A percentile compares a stretch with the other conserved stretches of the same genome.
phyloP scores from a whole-genome alignment of 2,888 invertebrate genomes.

The Baronia brevicornis region DNA sequence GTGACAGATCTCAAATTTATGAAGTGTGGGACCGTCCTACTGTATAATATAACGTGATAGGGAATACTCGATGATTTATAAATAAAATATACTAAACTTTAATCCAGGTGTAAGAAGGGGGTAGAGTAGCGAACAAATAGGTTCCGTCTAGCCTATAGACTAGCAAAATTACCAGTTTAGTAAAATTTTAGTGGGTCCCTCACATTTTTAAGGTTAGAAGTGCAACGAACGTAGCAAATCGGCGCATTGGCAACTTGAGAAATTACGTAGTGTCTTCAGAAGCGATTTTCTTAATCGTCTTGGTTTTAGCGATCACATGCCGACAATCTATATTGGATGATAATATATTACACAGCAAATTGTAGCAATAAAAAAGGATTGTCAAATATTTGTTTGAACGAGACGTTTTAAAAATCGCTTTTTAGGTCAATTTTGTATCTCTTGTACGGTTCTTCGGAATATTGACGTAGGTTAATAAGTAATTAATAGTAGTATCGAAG shows the following conservation, averaged over 20 bases:
- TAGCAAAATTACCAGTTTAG: constrained; percentile 62
- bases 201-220: constrained; percentile 40
- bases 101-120: constrained; percentile 17
- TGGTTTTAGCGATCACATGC: no score
- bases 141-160: constrained; percentile 56
- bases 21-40: constrained; percentile 73
- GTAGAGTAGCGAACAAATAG: constrained; percentile 43
- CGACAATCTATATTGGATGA: constrained; percentile 47
- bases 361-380: constrained; percentile 45
- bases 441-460: background rate
- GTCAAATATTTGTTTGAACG: constrained; percentile 16
- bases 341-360: constrained; percentile 45
- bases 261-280: constrained; percentile 1
- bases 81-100: constrained; percentile 24
- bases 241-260: constrained; percentile 58
- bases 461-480: no score
- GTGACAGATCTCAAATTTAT: constrained; percentile 64
- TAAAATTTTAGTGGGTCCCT: constrained; percentile 55
- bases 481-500: no score
- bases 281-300: constrained; percentile 8
- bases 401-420: constrained; percentile 23
- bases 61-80: constrained; percentile 49
- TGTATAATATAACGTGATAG: constrained; percentile 63
- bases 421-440: background rate
- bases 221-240: constrained; percentile 38